Percentiles rank a stretch among this genome's conserved stretches.
Evolutionary conservation across 2,113 vertebrate genomes (phyloP).

Genomic region (Vicugna pacos): DNA sequence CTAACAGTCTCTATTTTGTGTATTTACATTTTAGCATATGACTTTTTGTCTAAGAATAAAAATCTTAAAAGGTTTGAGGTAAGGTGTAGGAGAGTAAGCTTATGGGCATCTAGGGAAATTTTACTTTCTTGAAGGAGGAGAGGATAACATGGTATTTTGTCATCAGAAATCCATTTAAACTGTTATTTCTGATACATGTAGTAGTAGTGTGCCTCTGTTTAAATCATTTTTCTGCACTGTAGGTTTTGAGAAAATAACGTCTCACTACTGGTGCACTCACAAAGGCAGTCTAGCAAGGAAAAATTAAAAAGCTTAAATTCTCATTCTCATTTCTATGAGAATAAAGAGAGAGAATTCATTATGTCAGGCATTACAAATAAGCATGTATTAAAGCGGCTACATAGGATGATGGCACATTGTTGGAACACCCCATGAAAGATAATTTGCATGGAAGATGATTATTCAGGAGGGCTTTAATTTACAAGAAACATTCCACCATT

Average conservation of each 20-base stretch:
- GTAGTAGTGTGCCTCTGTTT: constrained; percentile 56
- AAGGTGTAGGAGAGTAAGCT: constrained; percentile 45
- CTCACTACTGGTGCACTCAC: constrained; percentile 67
- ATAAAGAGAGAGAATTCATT: constrained; percentile 71
- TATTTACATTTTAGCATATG: constrained; percentile 20
- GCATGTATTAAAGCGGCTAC: constrained; percentile 73
- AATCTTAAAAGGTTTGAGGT: constrained; percentile 47
- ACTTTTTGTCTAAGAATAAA: constrained; percentile 7
- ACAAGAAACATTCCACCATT: constrained; percentile 78
- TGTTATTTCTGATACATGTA: constrained; percentile 45
- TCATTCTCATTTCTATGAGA: constrained; percentile 76
- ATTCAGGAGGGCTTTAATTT: constrained; percentile 82
- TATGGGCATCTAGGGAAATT: constrained; percentile 46
- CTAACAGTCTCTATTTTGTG: background rate
- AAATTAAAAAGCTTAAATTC: constrained; percentile 76
- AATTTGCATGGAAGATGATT: constrained; percentile 83
- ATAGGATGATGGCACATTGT: constrained; percentile 68
- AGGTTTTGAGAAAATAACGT: constrained; percentile 57
- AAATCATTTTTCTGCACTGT: constrained; percentile 75
- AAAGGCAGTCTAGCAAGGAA: constrained; percentile 66
- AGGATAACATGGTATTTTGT: constrained; percentile 19
- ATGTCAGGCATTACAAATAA: constrained; percentile 68
- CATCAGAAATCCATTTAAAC: constrained; percentile 48
- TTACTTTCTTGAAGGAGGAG: background rate
- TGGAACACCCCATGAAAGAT: constrained; percentile 77